Percentiles rank a stretch among this genome's conserved stretches.
Evolutionary conservation across 2,113 vertebrate species (phyloP).

Genomic region (Lutjanus erythropterus): DNA sequence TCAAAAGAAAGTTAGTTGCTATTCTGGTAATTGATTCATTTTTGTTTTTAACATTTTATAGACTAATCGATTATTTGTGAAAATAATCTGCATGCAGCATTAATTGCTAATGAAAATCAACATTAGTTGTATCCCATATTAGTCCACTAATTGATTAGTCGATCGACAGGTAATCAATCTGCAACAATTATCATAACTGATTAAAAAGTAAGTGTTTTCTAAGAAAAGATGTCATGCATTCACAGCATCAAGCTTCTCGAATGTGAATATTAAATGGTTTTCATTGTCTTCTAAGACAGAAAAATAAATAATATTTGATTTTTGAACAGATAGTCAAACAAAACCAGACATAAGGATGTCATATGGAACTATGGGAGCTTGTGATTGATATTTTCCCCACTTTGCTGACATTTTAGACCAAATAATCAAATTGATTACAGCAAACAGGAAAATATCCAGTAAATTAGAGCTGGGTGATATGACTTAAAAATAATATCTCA

Average conservation of each 20-base stretch:
- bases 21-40: no score
- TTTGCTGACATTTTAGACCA: neutral
- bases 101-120: no score
- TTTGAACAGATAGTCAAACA: no score
- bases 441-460: no score
- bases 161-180: neutral
- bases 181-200: neutral
- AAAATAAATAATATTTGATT: neutral
- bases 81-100: no score
- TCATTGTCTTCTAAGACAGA: neutral
- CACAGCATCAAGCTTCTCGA: neutral
- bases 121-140: no score
- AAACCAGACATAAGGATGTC: neutral
- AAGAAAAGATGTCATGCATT: neutral
- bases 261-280: neutral
- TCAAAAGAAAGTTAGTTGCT: no score
- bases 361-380: neutral
- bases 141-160: neutral
- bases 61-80: no score
- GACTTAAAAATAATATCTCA: no score
- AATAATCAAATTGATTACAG: no score
- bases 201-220: neutral
- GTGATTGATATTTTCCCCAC: neutral
- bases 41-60: no score
- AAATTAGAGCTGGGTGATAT: no score